Percentiles rank a stretch among this genome's conserved stretches.
Conservation (phyloP, 2,797 vertebrate species). For the Gallinago solitaria region DNA sequence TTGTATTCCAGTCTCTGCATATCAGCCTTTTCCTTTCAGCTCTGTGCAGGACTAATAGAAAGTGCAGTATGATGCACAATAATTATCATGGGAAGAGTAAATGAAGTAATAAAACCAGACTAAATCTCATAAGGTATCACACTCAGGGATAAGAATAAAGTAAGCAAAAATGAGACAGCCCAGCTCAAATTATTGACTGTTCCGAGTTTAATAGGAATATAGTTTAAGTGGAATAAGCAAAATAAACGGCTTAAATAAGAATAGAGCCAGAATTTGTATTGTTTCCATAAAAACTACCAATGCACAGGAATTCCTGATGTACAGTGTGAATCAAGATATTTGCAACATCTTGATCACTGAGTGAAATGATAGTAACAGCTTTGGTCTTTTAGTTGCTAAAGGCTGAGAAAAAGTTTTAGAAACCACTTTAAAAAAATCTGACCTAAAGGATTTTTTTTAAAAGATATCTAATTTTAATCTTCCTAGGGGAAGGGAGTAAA, state of each 20-base stretch:
- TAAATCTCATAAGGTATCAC: not conserved
- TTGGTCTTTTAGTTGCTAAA: not conserved
- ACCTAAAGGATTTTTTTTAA: not conserved
- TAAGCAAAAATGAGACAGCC: not conserved
- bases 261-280: not conserved
- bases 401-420: not conserved
- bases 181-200: not conserved
- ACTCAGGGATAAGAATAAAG: not conserved
- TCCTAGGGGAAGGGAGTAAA: not conserved
- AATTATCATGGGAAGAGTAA: slow-evolving; percentile 17
- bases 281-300: not conserved
- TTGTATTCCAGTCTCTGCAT: not conserved
- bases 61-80: not conserved
- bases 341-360: not conserved
- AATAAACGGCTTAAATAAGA: not conserved
- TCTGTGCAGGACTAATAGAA: not conserved
- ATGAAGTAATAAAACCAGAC: slow-evolving; percentile 44
- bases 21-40: not conserved
- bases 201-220: not conserved
- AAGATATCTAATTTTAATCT: not conserved
- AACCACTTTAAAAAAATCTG: not conserved
- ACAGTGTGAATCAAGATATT: not conserved
- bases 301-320: not conserved
- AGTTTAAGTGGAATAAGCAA: too few species aligned
- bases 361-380: not conserved